Base-by-base conservation (phyloP, 30 jellyfish, hydroid and myxozoan species). In the Sanderia malayensis region DNA sequence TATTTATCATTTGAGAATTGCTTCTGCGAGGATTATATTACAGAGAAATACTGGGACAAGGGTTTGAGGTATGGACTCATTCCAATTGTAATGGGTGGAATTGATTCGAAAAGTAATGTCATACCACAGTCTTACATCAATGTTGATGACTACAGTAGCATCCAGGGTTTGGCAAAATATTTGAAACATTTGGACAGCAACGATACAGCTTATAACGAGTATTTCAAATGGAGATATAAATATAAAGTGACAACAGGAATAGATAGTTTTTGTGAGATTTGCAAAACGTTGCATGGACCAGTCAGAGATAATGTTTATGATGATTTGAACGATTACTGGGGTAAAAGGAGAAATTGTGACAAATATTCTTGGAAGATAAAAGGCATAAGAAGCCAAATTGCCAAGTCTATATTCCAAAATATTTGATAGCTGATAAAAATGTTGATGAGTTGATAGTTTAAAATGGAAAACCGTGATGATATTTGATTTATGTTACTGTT, bases 11-110 rank as follows among this genome's bases (percentile, higher is more conserved):
- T 92, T 67, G 98, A 92, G 67, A 92, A 92, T 21, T 73, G 89
- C 46, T 92, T 92, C 77, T 92, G 98, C 63, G 90, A 92, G 58
- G 98, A 92, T 60, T 92, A 92, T 78, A 74, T 92, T 26, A 92
- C 98, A 27, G 98, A 92, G 60, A 92, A 92, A 44, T 92, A 84
- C 66, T 92, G 89, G 93, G 89, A 92, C 24, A 70, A 69, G 34
- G 96, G 98, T 4, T 32, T 92, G 61, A 67, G 26, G 44, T 84
- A 84, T 80, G 98, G 96, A n/a, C 46, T 80, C 55, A 70, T 92
- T 18, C 98, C 98, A 0, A 53, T 92, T 67, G 93, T 79, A 17
- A 84, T 92, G 96, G 98, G 96, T 11, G 92, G 86, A 2, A 68
- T 61, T 24, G 82, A 75, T 61, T 31, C 65, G 58, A 18, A 52